Base-by-base conservation (phyloP, 37 sponge, comb jelly and placozoan species). In the Diacarnus erythraeanus region DNA sequence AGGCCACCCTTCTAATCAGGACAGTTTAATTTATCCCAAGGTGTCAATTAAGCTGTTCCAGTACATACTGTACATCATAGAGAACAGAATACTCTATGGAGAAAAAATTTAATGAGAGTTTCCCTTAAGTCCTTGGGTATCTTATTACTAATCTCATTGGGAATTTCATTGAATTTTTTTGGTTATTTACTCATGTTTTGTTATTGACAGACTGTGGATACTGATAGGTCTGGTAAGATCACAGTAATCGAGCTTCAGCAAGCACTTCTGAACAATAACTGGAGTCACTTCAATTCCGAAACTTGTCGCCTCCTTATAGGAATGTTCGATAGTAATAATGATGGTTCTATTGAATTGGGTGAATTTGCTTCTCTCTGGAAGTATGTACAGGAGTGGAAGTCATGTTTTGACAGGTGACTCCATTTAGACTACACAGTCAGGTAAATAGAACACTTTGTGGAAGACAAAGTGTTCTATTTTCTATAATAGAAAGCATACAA, bases 281-380 rank as follows among this genome's bases (percentile, higher is more conserved):
- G 97, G 97, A 79, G 66, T 42, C 93, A 93, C 56, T 96, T 96
- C 74, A 96, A 96, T 43, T 59, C 76, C 1, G 97, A 96, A 71
- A 96, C 97, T 0, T 96, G 97, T 59, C 77, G 97, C 1, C 75
- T 96, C 2, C 69, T 96, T 26, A 93, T 96, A 42, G 94, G 97
- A 30, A 90, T 93, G 91, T 96, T 96, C 84, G 97, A 96, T 84
- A 65, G 30, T 34, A 86, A 96, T 84, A 80, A 64, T 43, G 82
- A 86, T 83, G 97, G 97, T 17, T 83, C 93, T 18, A 96, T 96
- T 85, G 97, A 96, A 69, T 59, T 96, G 1, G 29, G 87, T 33
- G 97, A 96, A 74, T 96, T 96, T 90, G 85, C 81, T 21, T 66
- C 88, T 17, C 86, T 96, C 25, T 93, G 93, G 97, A 90, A 96